Evolutionary conservation across 2,888 invertebrate genomes (phyloP), one percentile per base, ranked within the genome.

Genomic region (Pandemis cinnamomeana): DNA sequence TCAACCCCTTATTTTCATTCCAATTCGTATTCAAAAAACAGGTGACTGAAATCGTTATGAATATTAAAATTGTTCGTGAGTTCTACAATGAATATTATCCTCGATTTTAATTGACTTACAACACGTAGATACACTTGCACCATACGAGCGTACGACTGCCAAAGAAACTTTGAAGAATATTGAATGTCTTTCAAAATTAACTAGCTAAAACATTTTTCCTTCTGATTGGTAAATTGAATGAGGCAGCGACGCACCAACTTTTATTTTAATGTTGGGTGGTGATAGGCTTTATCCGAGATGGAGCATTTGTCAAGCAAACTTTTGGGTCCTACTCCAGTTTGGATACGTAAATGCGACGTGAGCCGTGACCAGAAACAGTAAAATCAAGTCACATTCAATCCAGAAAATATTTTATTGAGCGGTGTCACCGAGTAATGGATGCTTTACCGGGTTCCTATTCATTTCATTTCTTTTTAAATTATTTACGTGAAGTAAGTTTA

Each of bases 361-460:
- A 77, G 70, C 78, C 84, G 86, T 86, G 86, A 85, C 82, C 79
- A 80, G 86, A 83, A 82, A 81, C 73, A 75, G 77, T 78, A 69
- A 77, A 80, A 78, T 80, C 77, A 78, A 77, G 76, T 70, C 72
- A 71, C 78, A 78, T 79, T 77, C 71, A 55, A 71, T 69, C 67
- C 3, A 67, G 5, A 44, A 53, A 15, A 61, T 67, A 51, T 7
- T 27, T 64, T 27, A 55, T 44, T 15, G 15, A 36, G 41, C 13
- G 41, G 36, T 15, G 64, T 41, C n/a, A 42, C 63, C 10, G 44
- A 61, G 46, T 69, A 73, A 70, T 60, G 66, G 73, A 73, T 64
- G 51, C 0, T 71, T 71, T 58, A 55, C 55, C 27, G 8, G 5
- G 48, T n/a, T 13, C 11, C 44, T 53, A 27, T 0, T 4, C 44